Conservation (phyloP, 2,797 vertebrate genomes). For the Hemibagrus guttatus region DNA sequence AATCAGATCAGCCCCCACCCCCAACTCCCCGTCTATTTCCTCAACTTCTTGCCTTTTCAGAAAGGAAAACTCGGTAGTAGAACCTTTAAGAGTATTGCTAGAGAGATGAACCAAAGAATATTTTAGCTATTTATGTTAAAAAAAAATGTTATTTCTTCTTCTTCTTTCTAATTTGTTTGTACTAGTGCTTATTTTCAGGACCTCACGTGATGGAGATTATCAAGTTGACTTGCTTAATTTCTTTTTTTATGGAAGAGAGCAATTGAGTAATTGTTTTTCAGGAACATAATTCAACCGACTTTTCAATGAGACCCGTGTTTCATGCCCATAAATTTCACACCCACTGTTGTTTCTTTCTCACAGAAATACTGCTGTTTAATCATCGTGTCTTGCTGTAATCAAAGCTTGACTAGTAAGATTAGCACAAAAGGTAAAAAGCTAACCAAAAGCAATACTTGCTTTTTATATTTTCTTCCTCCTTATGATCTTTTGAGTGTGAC, state of each 20-base stretch:
- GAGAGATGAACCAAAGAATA: neutral
- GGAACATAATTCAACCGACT: neutral
- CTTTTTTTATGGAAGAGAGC: neutral
- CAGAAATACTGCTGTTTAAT: conserved; percentile 39
- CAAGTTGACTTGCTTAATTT: neutral
- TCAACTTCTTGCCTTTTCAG: neutral
- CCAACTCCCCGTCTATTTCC: neutral
- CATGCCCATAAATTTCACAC: neutral
- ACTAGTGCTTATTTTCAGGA: neutral
- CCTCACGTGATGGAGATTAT: neutral
- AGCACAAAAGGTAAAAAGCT: conserved; percentile 32
- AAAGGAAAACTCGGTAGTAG: neutral
- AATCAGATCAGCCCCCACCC: neutral
- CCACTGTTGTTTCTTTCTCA: neutral
- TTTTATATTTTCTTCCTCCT: conserved; percentile 34
- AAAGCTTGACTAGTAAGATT: conserved; percentile 22
- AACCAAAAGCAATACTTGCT: conserved; percentile 34
- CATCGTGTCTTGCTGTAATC: conserved; percentile 41
- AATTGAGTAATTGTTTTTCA: neutral
- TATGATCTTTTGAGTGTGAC: conserved; percentile 44
- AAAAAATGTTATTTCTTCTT: no score
- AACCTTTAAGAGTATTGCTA: neutral
- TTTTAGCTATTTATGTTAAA: neutral
- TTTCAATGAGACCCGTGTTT: neutral
- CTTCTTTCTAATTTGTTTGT: neutral